A percentile compares a stretch with the other conserved stretches of the same genome.
Conservation (phyloP, 2,113 vertebrate species). For the Petromus typicus region DNA sequence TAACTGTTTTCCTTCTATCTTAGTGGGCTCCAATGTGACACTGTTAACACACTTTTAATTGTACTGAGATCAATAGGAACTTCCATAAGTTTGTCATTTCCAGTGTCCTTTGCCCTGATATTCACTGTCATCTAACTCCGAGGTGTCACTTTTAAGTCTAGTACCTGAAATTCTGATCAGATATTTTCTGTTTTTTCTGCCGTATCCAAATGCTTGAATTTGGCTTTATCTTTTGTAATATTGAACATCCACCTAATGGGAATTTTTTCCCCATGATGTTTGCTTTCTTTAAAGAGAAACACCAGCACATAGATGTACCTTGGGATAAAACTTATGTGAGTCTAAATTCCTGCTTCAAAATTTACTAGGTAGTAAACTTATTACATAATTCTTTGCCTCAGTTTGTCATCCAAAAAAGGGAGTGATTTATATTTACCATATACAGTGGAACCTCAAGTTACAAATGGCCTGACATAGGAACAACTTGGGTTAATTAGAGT, state of each 20-base stretch:
- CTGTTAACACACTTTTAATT: constrained; percentile 59
- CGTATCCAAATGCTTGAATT: constrained; percentile 45
- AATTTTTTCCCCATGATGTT: background rate
- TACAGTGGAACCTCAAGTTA: too few species aligned
- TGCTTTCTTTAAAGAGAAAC: constrained; percentile 43
- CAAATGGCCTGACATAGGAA: too few species aligned
- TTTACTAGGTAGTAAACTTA: background rate
- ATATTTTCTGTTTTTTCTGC: constrained; percentile 3
- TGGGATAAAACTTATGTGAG: background rate
- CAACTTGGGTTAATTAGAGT: too few species aligned
- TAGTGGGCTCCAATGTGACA: constrained; percentile 7
- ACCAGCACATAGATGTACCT: constrained; percentile 43
- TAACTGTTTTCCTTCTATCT: constrained; percentile 51
- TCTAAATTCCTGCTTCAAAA: background rate
- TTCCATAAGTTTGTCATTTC: background rate
- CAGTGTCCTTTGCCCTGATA: background rate
- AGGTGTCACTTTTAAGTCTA: constrained; percentile 41
- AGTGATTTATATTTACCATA: background rate
- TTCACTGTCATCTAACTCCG: background rate
- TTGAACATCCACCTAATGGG: background rate
- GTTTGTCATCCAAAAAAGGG: constrained; percentile 39
- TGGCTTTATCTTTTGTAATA: constrained; percentile 49
- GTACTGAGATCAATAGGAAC: constrained; percentile 46
- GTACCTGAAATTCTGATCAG: constrained; percentile 15
- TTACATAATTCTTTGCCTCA: constrained; percentile 39